These are phyloP conservation scores for Emydura subglobosa DNA, from an alignment of 2,113 vertebrate genomes.

Conservation along the genomic window DNA sequence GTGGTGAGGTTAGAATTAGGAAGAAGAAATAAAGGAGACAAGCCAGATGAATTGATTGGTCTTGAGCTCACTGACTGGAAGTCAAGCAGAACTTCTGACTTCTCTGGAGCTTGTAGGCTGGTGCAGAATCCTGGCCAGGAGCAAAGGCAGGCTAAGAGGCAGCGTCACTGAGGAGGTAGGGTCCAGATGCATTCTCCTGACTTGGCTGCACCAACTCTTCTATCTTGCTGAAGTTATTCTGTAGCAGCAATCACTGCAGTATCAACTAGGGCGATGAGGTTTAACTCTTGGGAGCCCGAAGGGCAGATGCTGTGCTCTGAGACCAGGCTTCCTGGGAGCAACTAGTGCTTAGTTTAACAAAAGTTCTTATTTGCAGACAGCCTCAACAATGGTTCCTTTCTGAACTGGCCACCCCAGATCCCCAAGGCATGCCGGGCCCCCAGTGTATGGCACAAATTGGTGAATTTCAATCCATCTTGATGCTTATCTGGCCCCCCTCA, in stretches of 20 bases:
- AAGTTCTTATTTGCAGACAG: background rate
- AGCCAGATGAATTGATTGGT: background rate
- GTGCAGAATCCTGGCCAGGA: background rate
- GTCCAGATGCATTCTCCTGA: background rate
- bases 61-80: background rate
- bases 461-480: background rate
- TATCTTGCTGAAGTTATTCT: background rate
- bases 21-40: no score
- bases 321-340: background rate
- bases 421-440: background rate
- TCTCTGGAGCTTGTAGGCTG: background rate
- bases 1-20: no score
- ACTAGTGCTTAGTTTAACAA: background rate
- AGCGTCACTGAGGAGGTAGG: background rate
- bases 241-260: background rate
- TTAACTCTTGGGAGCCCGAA: background rate
- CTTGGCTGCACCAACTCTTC: background rate
- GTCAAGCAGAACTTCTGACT: background rate
- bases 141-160: background rate
- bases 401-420: background rate
- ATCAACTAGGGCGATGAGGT: background rate
- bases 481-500: background rate
- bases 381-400: background rate
- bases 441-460: background rate
- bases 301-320: background rate